Percentiles rank a stretch among this genome's conserved stretches.
phyloP scores from a whole-genome alignment of 2,113 vertebrate species.

The Procapra przewalskii region DNA sequence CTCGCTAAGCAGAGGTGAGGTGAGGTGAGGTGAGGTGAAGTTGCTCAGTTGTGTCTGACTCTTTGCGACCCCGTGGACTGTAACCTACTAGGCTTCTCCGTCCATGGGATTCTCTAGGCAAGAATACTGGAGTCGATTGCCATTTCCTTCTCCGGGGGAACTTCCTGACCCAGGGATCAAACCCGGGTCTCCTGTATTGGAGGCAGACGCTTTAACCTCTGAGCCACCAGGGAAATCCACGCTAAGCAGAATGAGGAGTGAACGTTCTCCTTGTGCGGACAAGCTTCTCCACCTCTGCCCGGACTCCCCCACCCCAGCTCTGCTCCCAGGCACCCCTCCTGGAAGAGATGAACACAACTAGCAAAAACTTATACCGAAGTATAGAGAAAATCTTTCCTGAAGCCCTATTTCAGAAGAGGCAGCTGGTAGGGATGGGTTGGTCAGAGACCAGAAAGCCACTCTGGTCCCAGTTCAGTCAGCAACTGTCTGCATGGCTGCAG shows the following conservation, averaged over 20 bases:
- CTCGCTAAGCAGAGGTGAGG: too few species aligned
- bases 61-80: too few species aligned
- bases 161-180: too few species aligned
- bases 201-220: too few species aligned
- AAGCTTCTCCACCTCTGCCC: neutral
- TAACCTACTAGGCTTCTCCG: too few species aligned
- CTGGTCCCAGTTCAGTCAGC: neutral
- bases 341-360: neutral
- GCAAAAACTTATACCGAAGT: neutral
- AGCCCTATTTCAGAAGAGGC: neutral
- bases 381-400: neutral
- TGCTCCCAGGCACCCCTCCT: neutral
- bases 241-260: accelerated
- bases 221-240: too few species aligned
- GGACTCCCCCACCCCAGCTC: accelerated
- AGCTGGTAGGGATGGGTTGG: neutral
- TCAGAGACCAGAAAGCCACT: neutral
- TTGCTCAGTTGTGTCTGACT: too few species aligned
- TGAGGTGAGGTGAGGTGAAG: too few species aligned
- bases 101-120: too few species aligned
- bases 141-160: too few species aligned
- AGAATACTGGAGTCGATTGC: too few species aligned
- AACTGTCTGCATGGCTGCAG: accelerated
- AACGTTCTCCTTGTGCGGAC: neutral
- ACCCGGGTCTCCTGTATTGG: too few species aligned